Conservation (phyloP, 1,140 invertebrate species). For the Eciton burchellii region DNA sequence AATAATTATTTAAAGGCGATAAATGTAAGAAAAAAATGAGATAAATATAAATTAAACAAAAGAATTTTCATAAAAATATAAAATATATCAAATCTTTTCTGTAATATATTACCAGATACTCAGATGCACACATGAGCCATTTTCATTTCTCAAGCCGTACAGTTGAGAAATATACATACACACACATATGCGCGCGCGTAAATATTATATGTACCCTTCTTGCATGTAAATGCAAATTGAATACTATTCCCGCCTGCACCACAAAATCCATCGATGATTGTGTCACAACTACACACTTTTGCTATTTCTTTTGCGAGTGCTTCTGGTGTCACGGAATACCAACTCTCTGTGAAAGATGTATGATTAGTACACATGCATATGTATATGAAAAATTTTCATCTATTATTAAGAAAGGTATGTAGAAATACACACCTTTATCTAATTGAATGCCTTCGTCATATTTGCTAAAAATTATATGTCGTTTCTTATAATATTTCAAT, state of each 20-base stretch:
- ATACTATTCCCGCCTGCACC: constrained; percentile 98
- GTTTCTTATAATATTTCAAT: constrained; percentile 94
- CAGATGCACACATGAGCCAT: no score
- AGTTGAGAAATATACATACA: no score
- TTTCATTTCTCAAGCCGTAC: no score
- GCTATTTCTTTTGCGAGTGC: constrained; percentile 96
- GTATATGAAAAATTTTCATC: neutral
- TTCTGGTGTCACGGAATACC: constrained; percentile 99
- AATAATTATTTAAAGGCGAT: no score
- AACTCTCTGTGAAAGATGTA: constrained; percentile 90
- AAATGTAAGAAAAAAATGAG: no score
- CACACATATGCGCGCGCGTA: no score
- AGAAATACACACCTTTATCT: constrained; percentile 88
- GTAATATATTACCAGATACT: no score
- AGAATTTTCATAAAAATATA: no score
- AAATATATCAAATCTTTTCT: no score
- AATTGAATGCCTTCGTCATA: constrained; percentile 96
- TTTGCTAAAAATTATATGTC: constrained; percentile 94
- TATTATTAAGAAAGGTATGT: neutral
- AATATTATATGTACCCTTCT: constrained; percentile 90
- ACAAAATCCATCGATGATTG: constrained; percentile 98
- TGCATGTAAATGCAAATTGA: constrained; percentile 96
- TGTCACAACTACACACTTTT: constrained; percentile 90
- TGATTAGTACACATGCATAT: constrained; percentile 23
- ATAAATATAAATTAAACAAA: no score